These are phyloP conservation scores for Scaptomyza flava DNA, from an alignment of 2,888 invertebrate species.

Conservation along the genomic window DNA sequence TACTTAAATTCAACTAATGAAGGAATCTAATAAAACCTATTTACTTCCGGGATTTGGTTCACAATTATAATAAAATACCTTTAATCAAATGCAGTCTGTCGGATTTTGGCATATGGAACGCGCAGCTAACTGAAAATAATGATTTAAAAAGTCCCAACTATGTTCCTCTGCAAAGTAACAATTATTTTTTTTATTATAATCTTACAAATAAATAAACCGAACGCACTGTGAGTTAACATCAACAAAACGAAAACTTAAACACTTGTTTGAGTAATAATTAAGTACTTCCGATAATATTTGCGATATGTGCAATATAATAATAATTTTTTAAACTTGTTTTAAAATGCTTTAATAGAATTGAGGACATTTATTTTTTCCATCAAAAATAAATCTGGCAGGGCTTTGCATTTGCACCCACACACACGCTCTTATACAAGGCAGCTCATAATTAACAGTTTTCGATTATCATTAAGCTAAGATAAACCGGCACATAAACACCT, in stretches of 20 bases:
- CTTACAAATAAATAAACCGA: neutral
- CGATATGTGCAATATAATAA: neutral
- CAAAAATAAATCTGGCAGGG: slow-evolving; percentile 27
- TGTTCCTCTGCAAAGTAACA: neutral
- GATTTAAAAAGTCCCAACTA: too few relatives aligned
- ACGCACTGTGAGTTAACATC: too few relatives aligned
- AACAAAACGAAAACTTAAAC: neutral
- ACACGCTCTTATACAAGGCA: slow-evolving; percentile 1
- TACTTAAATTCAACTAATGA: neutral
- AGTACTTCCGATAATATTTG: neutral
- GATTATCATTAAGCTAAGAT: slow-evolving; percentile 68
- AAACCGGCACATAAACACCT: slow-evolving; percentile 45
- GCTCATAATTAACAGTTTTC: slow-evolving; percentile 33
- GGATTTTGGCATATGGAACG: neutral
- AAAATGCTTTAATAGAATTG: neutral
- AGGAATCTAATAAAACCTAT: neutral
- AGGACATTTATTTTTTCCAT: neutral
- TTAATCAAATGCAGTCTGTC: neutral
- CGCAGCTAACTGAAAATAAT: neutral
- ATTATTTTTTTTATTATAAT: neutral
- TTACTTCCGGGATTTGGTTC: neutral
- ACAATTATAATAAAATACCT: neutral
- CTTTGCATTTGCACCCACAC: slow-evolving; percentile 15
- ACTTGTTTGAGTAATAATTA: slow-evolving; percentile 51
- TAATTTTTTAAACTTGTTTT: neutral